Conservation (phyloP, 2,888 invertebrate genomes). For the Steinernema carpocapsae region DNA sequence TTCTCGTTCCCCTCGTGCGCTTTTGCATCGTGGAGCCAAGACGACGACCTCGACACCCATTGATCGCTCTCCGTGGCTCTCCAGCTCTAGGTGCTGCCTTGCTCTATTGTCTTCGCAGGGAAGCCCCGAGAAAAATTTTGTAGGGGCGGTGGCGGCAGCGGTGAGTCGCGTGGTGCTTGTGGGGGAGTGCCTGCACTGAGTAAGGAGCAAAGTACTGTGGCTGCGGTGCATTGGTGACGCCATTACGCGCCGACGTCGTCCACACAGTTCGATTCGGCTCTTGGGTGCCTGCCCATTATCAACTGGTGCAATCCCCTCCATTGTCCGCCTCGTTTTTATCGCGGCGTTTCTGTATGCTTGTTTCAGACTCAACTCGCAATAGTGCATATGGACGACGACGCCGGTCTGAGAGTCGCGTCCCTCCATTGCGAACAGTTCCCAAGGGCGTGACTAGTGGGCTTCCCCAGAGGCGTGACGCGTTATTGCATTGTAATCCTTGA, state of each 20-base stretch:
- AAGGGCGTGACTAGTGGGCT: too few species aligned
- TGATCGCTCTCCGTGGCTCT: constrained; percentile 9
- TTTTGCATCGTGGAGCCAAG: constrained; percentile 20
- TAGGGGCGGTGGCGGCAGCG: neutral
- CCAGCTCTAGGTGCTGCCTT: neutral
- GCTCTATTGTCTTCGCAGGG: neutral
- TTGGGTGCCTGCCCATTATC: neutral
- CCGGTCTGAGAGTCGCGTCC: too few species aligned
- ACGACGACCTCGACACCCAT: constrained; percentile 8
- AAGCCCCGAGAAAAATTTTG: constrained; percentile 22
- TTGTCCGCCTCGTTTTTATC: constrained; percentile 12
- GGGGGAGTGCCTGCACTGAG: neutral
- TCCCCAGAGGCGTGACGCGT: too few species aligned
- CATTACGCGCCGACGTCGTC: constrained; percentile 14
- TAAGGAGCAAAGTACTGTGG: constrained; percentile 26
- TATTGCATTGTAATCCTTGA: too few species aligned
- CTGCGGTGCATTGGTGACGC: neutral
- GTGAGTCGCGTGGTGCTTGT: constrained; percentile 21
- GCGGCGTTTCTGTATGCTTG: too few species aligned
- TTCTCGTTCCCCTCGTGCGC: neutral
- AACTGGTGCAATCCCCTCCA: neutral
- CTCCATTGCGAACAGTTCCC: too few species aligned
- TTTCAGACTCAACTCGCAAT: too few species aligned
- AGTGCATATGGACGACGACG: too few species aligned
- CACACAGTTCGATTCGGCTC: too few species aligned